A percentile compares a stretch with the other conserved stretches of the same genome.
These are phyloP conservation scores for Euborellia annulipes DNA, from an alignment of 1,140 invertebrate genomes.

Conservation along the genomic window DNA sequence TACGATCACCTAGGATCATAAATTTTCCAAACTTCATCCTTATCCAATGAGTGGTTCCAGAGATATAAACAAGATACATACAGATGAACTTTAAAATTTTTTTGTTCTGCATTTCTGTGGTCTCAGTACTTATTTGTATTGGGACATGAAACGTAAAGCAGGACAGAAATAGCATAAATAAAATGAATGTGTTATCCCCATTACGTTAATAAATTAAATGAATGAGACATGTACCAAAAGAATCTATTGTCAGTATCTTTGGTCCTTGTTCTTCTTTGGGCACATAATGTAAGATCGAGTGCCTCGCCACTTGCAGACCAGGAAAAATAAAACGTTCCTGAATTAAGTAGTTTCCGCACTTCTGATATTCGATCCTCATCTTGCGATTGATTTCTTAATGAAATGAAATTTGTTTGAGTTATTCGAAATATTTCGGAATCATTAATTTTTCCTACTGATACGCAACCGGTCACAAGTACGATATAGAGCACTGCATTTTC, in stretches of 20 bases:
- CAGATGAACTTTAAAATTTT: too few species aligned
- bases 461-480: conserved; percentile 84
- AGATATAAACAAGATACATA: too few species aligned
- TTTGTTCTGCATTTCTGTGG: too few species aligned
- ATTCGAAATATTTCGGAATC: conserved; percentile 89
- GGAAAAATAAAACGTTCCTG: conserved; percentile 93
- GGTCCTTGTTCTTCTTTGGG: conserved; percentile 67
- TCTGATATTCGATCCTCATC: conserved; percentile 69
- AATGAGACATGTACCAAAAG: conserved; percentile 55
- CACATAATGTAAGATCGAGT: conserved; percentile 83
- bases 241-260: conserved; percentile 80
- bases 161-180: too few species aligned
- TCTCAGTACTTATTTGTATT: too few species aligned
- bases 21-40: too few species aligned
- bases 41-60: too few species aligned
- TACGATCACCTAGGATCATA: too few species aligned
- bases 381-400: conserved; percentile 61
- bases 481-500: conserved; percentile 71
- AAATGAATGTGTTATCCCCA: too few species aligned
- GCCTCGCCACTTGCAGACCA: conserved; percentile 42
- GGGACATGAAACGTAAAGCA: too few species aligned
- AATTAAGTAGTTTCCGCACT: conserved; percentile 79
- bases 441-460: conserved; percentile 84
- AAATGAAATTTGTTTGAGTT: conserved; percentile 78
- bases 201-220: too few species aligned